phyloP scores from a whole-genome alignment of 2,888 invertebrate species.

The Abrostola triplasia region DNA sequence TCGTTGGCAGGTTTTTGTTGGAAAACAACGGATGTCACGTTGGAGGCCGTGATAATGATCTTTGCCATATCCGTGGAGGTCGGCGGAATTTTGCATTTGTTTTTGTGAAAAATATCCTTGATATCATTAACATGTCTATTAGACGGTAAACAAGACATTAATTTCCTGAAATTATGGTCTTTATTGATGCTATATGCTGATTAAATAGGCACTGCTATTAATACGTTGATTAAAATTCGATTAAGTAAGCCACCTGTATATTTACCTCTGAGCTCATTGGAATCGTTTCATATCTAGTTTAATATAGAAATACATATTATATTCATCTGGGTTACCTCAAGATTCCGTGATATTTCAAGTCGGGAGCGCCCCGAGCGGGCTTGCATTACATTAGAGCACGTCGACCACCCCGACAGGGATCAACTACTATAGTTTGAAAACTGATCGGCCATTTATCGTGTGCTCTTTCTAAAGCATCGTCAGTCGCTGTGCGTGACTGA shows the following conservation, averaged over 20 bases:
- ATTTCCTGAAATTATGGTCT: slow-evolving; percentile 19
- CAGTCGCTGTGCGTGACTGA: slow-evolving; percentile 66
- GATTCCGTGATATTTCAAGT: slow-evolving; percentile 81
- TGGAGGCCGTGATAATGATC: slow-evolving; percentile 74
- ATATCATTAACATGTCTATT: slow-evolving; percentile 15
- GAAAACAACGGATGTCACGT: slow-evolving; percentile 76
- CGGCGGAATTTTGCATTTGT: slow-evolving; percentile 60
- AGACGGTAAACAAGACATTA: slow-evolving; percentile 27
- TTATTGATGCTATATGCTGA: background rate
- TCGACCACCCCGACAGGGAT: slow-evolving; percentile 78
- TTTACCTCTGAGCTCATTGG: slow-evolving; percentile 26
- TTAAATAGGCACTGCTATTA: slow-evolving; percentile 18
- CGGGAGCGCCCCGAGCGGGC: slow-evolving; percentile 78
- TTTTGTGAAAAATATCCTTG: slow-evolving; percentile 55
- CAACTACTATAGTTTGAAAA: slow-evolving; percentile 66
- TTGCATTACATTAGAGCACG: slow-evolving; percentile 75
- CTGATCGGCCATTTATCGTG: slow-evolving; percentile 70
- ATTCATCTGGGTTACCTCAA: slow-evolving; percentile 72
- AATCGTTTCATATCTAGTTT: slow-evolving; percentile 51
- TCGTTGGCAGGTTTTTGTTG: slow-evolving; percentile 69
- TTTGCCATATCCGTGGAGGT: slow-evolving; percentile 64
- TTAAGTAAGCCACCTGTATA: slow-evolving; percentile 33
- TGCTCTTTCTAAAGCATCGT: slow-evolving; percentile 61
- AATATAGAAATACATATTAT: slow-evolving; percentile 64
- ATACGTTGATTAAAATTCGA: slow-evolving; percentile 27